Percentiles rank a stretch among this genome's conserved stretches.
These are phyloP conservation scores for Dolichoris vasculosae DNA, from an alignment of 1,140 invertebrate species.

Conservation along the genomic window DNA sequence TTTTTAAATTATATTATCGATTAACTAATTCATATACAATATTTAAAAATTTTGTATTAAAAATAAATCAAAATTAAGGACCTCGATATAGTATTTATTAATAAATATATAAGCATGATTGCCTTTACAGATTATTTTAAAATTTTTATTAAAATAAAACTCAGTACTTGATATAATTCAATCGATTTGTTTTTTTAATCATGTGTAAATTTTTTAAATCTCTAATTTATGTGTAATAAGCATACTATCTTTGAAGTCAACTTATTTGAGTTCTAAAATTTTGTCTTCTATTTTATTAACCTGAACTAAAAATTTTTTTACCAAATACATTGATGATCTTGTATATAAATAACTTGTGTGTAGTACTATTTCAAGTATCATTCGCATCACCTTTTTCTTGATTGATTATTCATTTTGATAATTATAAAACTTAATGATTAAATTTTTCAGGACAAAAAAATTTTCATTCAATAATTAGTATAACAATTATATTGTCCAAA, in stretches of 20 bases:
- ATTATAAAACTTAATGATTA: not conserved
- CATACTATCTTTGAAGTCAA: not conserved
- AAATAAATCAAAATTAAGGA: conserved; percentile 51
- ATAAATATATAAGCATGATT: not conserved
- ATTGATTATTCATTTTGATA: conserved; percentile 32
- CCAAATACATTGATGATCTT: not conserved
- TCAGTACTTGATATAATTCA: not conserved
- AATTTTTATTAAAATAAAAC: not conserved
- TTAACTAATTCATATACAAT: conserved; percentile 29
- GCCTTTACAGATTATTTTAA: not conserved
- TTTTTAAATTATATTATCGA: not conserved
- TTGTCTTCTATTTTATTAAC: not conserved
- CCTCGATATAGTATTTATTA: conserved; percentile 7
- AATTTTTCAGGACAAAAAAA: not conserved
- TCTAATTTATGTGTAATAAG: not conserved
- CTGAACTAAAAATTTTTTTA: not conserved
- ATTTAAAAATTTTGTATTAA: not conserved
- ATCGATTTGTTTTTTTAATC: not conserved
- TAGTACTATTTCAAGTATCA: conserved; percentile 53
- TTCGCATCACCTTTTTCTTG: conserved; percentile 51
- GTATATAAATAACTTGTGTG: conserved; percentile 55
- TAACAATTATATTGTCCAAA: not conserved
- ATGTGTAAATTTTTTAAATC: not conserved
- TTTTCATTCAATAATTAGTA: not conserved
- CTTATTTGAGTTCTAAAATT: not conserved